These are phyloP conservation scores for Neoscelio sp. DNA, from an alignment of 2,888 invertebrate genomes.

Conservation along the genomic window DNA sequence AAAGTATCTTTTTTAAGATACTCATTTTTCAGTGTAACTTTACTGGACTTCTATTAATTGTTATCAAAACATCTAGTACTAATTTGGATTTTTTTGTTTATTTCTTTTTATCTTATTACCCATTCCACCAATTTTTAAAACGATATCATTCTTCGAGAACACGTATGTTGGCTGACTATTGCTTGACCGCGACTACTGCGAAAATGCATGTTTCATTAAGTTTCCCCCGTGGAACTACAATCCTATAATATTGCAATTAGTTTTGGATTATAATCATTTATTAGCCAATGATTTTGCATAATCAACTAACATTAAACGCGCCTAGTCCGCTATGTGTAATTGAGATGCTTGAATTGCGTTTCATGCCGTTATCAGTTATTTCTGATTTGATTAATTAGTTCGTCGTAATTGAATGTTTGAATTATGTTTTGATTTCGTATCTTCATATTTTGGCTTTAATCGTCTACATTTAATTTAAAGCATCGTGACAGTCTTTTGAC, in stretches of 20 bases:
- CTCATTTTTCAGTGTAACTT: too few relatives aligned
- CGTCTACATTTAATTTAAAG: too few relatives aligned
- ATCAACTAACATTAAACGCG: constrained; percentile 29
- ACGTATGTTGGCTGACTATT: constrained; percentile 11
- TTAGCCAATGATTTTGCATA: constrained; percentile 46
- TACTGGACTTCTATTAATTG: too few relatives aligned
- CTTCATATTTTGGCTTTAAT: not conserved
- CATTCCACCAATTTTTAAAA: too few relatives aligned
- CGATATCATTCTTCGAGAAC: too few relatives aligned
- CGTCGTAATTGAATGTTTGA: not conserved
- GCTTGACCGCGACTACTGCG: constrained; percentile 20
- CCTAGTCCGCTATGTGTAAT: constrained; percentile 6
- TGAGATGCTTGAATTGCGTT: constrained; percentile 22
- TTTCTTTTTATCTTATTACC: too few relatives aligned
- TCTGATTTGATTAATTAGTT: constrained; percentile 20
- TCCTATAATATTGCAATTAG: constrained; percentile 48
- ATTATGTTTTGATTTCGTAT: not conserved
- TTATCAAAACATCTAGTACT: too few relatives aligned
- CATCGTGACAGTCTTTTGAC: too few relatives aligned
- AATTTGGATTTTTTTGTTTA: too few relatives aligned
- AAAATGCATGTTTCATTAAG: constrained; percentile 14
- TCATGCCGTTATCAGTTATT: constrained; percentile 18
- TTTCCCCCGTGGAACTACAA: constrained; percentile 1
- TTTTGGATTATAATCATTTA: constrained; percentile 42
- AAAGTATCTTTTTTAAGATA: too few relatives aligned